Percentiles rank a stretch among this genome's conserved stretches.
phyloP scores from a whole-genome alignment of 1,140 invertebrate species.

The Trinorchestia longiramus region DNA sequence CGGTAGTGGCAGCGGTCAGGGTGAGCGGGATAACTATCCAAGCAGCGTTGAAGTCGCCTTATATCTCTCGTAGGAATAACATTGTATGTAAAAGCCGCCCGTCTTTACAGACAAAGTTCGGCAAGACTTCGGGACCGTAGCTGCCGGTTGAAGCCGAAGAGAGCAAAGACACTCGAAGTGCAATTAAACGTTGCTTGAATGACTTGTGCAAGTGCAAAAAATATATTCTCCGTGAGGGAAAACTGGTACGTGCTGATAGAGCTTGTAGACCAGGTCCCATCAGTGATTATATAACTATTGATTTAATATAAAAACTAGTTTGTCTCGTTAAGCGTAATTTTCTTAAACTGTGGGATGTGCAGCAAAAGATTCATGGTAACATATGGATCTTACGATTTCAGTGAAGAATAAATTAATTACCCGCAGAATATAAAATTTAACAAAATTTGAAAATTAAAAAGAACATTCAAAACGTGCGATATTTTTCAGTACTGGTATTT shows the following conservation, averaged over 20 bases:
- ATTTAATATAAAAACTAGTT: neutral
- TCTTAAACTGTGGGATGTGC: neutral
- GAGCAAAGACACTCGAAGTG: neutral
- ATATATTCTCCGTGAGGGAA: neutral
- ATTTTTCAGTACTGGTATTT: too few relatives aligned
- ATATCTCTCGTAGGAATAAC: constrained; percentile 39
- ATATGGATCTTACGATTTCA: neutral
- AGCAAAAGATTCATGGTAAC: neutral
- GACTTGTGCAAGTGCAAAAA: neutral
- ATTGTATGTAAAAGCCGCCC: neutral
- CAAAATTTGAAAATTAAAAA: too few relatives aligned
- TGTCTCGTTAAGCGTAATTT: neutral
- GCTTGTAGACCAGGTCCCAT: neutral
- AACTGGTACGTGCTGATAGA: neutral
- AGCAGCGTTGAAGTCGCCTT: constrained; percentile 34
- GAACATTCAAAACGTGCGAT: too few relatives aligned
- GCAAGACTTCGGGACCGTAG: neutral
- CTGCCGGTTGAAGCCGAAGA: neutral
- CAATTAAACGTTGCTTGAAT: neutral
- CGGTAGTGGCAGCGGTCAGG: constrained; percentile 22
- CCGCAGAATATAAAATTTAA: too few relatives aligned
- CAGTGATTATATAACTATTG: neutral
- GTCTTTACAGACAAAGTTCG: neutral
- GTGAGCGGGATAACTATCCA: constrained; percentile 40
- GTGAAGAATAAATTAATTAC: neutral